These are phyloP conservation scores for Rhagologus leucostigma DNA, from an alignment of 2,113 vertebrate genomes.

Conservation along the genomic window DNA sequence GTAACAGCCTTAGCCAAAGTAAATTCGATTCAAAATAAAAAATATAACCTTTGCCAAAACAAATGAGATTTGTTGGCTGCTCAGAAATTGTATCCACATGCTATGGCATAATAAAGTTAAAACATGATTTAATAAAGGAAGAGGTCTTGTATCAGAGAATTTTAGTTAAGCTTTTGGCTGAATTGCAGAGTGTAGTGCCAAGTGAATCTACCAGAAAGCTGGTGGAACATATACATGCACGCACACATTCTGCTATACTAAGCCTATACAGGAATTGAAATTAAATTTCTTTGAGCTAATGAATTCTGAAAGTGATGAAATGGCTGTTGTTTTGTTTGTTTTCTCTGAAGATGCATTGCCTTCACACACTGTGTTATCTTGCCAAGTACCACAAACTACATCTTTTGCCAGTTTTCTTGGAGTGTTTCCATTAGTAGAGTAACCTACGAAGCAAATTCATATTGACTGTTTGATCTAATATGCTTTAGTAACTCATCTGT, in stretches of 20 bases:
- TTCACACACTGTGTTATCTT: neutral
- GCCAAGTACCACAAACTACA: neutral
- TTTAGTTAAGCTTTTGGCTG: neutral
- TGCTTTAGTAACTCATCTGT: neutral
- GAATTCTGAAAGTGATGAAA: conserved; percentile 3
- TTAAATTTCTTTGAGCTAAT: neutral
- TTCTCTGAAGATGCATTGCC: neutral
- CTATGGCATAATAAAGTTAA: neutral
- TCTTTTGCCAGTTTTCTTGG: conserved; percentile 28
- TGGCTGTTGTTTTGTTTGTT: conserved; percentile 15
- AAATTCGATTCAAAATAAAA: neutral
- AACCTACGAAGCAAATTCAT: neutral
- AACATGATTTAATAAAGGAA: neutral
- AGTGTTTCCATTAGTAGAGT: neutral
- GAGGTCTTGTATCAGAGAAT: neutral
- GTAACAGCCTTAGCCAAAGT: neutral
- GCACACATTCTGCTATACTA: neutral
- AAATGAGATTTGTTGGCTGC: neutral
- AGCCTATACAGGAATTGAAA: neutral
- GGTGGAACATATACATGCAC: neutral
- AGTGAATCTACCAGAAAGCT: neutral
- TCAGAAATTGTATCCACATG: neutral
- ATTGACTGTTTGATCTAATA: neutral
- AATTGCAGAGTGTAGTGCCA: neutral
- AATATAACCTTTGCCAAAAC: neutral